Evolutionary conservation across 1,140 invertebrate species (phyloP).

Genomic region (Listronotus bonariensis): DNA sequence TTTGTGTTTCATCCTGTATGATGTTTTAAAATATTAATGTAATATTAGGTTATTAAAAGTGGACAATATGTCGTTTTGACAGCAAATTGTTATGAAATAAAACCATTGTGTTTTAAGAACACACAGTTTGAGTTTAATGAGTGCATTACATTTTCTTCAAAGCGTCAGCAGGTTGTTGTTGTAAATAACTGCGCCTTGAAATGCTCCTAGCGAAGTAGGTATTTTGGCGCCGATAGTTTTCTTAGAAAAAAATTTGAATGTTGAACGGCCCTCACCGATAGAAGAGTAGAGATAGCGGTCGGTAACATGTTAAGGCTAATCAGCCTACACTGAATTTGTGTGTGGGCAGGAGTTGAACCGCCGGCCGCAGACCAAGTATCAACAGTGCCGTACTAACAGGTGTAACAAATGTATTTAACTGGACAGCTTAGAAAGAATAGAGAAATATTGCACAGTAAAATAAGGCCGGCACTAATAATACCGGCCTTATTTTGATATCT

Average conservation of each 20-base stretch:
- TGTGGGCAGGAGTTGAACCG: slow-evolving; percentile 34
- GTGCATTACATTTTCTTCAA: slow-evolving; percentile 32
- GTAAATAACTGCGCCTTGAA: slow-evolving; percentile 26
- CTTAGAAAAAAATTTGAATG: slow-evolving; percentile 23
- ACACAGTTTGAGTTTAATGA: slow-evolving; percentile 28
- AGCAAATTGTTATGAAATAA: slow-evolving; percentile 28
- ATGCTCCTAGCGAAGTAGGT: slow-evolving; percentile 23
- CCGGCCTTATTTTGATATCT: too few species aligned
- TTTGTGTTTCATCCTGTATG: too few species aligned
- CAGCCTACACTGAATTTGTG: slow-evolving; percentile 38
- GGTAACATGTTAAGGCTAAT: slow-evolving; percentile 37
- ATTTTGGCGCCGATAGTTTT: slow-evolving; percentile 35
- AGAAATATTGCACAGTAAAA: too few species aligned
- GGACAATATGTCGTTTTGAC: slow-evolving; percentile 6
- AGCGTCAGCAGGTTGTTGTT: slow-evolving; percentile 35
- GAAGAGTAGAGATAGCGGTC: slow-evolving; percentile 32
- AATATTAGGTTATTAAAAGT: slow-evolving; percentile 9
- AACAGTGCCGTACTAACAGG: slow-evolving; percentile 31
- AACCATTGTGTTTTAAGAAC: slow-evolving; percentile 32
- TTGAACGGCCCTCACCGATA: slow-evolving; percentile 31
- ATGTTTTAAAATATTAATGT: neutral
- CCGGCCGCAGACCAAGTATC: slow-evolving; percentile 22
- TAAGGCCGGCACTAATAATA: too few species aligned
- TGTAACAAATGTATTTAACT: slow-evolving; percentile 17
- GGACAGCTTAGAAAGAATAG: too few species aligned